A percentile compares a stretch with the other conserved stretches of the same genome.
Conservation (phyloP, 2,113 vertebrate species). For the Turnix velox region DNA sequence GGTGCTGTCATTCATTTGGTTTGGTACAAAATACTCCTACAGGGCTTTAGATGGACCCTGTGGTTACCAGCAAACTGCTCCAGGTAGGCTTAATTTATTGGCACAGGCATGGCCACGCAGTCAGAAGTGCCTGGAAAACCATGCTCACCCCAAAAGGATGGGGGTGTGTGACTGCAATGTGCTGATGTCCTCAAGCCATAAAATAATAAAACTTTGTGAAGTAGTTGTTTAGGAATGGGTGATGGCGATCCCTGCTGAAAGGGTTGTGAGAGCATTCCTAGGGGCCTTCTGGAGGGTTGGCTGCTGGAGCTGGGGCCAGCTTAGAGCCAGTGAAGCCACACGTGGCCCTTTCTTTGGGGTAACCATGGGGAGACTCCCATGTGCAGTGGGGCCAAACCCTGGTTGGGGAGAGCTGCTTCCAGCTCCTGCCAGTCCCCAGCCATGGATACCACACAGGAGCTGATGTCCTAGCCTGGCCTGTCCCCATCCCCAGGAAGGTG, state of each 20-base stretch:
- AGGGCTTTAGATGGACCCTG: neutral
- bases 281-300: rapidly evolving
- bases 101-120: neutral
- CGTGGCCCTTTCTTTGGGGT: rapidly evolving
- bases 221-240: neutral
- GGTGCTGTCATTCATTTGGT: neutral
- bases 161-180: neutral
- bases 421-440: rapidly evolving
- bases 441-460: rapidly evolving
- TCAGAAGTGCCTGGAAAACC: neutral
- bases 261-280: neutral
- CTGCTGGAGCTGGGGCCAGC: neutral
- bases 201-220: neutral
- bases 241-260: neutral
- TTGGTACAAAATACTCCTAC: neutral
- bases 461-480: neutral
- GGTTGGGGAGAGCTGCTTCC: neutral
- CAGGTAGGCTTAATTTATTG: neutral
- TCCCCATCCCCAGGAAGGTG: too few relatives aligned
- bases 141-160: neutral
- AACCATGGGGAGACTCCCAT: neutral
- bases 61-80: neutral
- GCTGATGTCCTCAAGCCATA: neutral
- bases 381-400: rapidly evolving
- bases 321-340: neutral